A percentile compares a stretch with the other conserved stretches of the same genome.
phyloP scores from a whole-genome alignment of 2,113 vertebrate species.

The Isichthys henryi region DNA sequence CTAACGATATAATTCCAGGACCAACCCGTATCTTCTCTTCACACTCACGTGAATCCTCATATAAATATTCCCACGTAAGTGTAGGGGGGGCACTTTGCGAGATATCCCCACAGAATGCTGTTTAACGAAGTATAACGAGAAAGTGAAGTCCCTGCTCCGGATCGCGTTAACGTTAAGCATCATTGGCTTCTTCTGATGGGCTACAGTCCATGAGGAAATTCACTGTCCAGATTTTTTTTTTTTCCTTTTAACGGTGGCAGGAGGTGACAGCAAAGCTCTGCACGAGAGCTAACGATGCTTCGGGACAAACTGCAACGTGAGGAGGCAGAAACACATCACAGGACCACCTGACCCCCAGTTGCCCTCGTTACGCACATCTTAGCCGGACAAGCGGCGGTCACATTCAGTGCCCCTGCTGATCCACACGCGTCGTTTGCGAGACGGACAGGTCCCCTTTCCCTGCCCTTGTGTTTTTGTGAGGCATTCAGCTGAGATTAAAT shows the following conservation, averaged over 20 bases:
- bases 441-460: constrained; percentile 25
- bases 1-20: background rate
- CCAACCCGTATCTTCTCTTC: background rate
- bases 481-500: constrained; percentile 62
- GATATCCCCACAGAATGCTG: constrained; percentile 21
- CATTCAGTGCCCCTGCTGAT: constrained; percentile 31
- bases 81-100: constrained; percentile 4
- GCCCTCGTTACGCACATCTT: background rate
- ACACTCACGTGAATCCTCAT: constrained; percentile 6
- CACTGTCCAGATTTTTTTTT: background rate
- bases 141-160: background rate
- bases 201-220: background rate
- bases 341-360: background rate
- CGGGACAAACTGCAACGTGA: background rate
- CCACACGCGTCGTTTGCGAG: constrained; percentile 33
- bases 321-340: background rate
- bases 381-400: background rate
- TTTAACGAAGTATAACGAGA: background rate
- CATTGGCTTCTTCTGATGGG: background rate
- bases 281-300: background rate
- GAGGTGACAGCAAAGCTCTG: background rate
- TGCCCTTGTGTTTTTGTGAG: constrained; percentile 50
- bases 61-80: constrained; percentile 21
- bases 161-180: too few relatives aligned
- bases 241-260: background rate